Percentiles rank a stretch among this genome's conserved stretches.
These are phyloP conservation scores for Bufotes viridis DNA, from an alignment of 2,797 vertebrate species.

Conservation along the genomic window DNA sequence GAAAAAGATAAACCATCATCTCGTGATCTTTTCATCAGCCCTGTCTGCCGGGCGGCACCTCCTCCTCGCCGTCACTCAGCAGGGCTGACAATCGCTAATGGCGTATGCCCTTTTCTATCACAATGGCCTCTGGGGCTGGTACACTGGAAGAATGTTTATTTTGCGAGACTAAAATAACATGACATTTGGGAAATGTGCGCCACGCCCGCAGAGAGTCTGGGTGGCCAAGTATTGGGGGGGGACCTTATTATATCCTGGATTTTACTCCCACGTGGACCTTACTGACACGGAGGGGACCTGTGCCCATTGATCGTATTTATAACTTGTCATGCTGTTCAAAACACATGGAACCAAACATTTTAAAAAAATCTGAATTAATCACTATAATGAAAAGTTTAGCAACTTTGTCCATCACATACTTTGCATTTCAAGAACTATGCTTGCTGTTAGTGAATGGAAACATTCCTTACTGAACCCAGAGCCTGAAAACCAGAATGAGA, in stretches of 20 bases:
- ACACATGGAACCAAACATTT: not conserved
- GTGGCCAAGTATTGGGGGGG: not conserved
- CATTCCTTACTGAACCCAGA: too few relatives aligned
- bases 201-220: conserved; percentile 19
- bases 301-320: not conserved
- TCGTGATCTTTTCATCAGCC: not conserved
- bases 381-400: not conserved
- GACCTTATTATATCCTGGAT: not conserved
- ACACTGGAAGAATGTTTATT: conserved; percentile 36
- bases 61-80: conserved; percentile 52
- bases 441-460: not conserved
- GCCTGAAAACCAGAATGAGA: too few relatives aligned
- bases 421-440: not conserved
- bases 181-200: conserved; percentile 34
- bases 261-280: not conserved
- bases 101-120: conserved; percentile 22
- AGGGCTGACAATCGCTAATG: conserved; percentile 12
- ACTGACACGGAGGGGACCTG: not conserved
- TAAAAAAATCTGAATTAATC: too few relatives aligned
- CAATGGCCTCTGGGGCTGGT: conserved; percentile 39
- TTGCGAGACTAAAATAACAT: conserved; percentile 53
- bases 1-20: not conserved
- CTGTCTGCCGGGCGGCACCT: not conserved
- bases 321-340: not conserved
- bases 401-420: not conserved